Percentiles rank a stretch among this genome's conserved stretches.
Conservation (phyloP, 2,797 vertebrate species). For the Cacajao melanocephalus region DNA sequence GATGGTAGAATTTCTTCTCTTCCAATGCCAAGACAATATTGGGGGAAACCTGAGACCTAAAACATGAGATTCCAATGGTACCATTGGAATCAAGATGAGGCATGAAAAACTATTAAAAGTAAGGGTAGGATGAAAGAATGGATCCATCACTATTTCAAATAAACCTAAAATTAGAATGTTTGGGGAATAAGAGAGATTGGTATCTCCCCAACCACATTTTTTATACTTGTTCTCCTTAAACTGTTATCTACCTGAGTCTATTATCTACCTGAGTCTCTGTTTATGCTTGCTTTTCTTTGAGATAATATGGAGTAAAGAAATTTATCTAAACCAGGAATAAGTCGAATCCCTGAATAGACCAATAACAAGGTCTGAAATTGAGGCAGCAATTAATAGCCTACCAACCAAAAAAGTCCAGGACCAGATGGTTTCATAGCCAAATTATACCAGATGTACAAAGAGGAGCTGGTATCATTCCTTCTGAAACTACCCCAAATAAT, state of each 20-base stretch:
- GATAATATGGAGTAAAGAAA: conserved; percentile 25
- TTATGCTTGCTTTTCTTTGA: background rate
- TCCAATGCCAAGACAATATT: background rate
- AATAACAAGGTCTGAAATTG: no score
- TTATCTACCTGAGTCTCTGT: background rate
- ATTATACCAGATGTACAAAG: no score
- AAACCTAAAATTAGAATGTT: background rate
- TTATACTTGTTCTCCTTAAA: background rate
- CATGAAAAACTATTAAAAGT: background rate
- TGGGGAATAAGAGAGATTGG: background rate
- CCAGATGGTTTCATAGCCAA: no score
- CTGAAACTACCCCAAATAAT: no score
- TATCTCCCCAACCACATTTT: background rate
- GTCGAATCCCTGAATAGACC: no score
- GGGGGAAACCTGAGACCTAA: background rate
- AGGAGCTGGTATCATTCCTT: no score
- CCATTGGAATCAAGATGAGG: background rate
- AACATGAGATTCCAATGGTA: background rate
- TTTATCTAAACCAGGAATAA: background rate
- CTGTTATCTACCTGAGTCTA: background rate
- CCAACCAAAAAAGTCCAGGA: no score
- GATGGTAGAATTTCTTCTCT: background rate
- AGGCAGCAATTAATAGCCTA: no score
- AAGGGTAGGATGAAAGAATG: background rate
- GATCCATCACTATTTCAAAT: background rate